Conservation (phyloP, 2,888 invertebrate genomes). For the Ceratothoa steindachneri region DNA sequence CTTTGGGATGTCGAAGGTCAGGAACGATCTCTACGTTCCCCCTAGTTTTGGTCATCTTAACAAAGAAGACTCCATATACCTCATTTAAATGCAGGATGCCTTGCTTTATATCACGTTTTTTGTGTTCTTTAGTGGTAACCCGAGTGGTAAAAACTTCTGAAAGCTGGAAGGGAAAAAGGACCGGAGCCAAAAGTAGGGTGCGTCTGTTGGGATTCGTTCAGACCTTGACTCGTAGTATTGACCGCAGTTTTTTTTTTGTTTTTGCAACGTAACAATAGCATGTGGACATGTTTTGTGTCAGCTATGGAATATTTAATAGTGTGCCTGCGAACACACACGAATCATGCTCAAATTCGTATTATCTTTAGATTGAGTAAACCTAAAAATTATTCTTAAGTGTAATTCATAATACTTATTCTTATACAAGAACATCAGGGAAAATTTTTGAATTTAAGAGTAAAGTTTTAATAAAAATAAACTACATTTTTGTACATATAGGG, state of each 20-base stretch:
- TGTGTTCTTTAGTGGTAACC: background rate
- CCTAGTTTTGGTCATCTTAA: background rate
- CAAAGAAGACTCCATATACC: background rate
- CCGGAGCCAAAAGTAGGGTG: background rate
- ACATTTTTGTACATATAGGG: background rate
- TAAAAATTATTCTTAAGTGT: background rate
- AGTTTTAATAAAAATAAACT: constrained; percentile 2
- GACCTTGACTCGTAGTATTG: background rate
- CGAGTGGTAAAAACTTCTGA: background rate
- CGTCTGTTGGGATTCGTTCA: background rate
- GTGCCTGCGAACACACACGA: background rate
- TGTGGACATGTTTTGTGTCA: constrained; percentile 11
- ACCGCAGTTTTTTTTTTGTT: background rate
- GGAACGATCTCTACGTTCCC: background rate
- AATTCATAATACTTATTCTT: background rate
- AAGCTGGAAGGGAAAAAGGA: too few relatives aligned
- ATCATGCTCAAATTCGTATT: constrained; percentile 8
- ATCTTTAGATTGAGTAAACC: background rate
- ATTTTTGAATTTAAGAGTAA: background rate
- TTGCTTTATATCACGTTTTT: background rate
- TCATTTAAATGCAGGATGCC: background rate
- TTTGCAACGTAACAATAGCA: background rate
- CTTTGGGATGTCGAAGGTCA: background rate
- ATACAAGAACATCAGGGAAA: constrained; percentile 5
- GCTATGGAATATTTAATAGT: background rate